Base-by-base conservation (phyloP, 2,797 vertebrate genomes). In the Urocyon cinereoargenteus region DNA sequence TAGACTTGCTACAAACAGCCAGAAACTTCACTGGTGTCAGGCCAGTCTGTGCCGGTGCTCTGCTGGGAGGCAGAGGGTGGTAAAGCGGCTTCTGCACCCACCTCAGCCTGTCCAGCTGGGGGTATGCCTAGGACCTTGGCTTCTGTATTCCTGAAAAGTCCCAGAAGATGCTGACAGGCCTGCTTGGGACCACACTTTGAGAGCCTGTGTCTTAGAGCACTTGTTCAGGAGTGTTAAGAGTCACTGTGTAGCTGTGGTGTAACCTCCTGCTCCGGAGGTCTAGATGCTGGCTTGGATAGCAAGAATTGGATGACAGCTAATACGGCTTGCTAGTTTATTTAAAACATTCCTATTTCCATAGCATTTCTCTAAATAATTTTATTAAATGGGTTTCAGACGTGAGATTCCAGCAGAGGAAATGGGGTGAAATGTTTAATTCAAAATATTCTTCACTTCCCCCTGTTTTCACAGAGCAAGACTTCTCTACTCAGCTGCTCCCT, bases 401-500 rank as follows among this genome's bases (percentile, higher is more conserved):
- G 16, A 91, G 40, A 11, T 26, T 5, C 31, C 15, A 14, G 21
- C 10, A 1, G 26, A 93, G n/a, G 81, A 66, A 21, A 51, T 2
- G 5, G 36, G 61, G 34, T 51, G 12, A 1, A 5, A 3, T 1
- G 26, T 57, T 53, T 36, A 4, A 11, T 5, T 28, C 2, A 10
- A 26, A 53, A 40, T 1, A 1, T 0, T 1, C 2, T 40, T 14
- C 13, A 0, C 11, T 4, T 40, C 8, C 21, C 8, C 24, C 59
- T 62, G 6, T 7, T 49, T 19, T 24, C 11, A 8, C 10, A 3
- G 40, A 45, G 75, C 40, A 0, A 10, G 64, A 8, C 31, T 40
- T 5, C 5, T 61, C 64, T 9, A 11, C 66, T 24, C 51, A 12
- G 8, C 5, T 2, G 22, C 22, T 22, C 45, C 19, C 31, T 31